Percentiles rank a stretch among this genome's conserved stretches.
phyloP scores from a whole-genome alignment of 2,888 invertebrate species.

The Cistogaster globosa region DNA sequence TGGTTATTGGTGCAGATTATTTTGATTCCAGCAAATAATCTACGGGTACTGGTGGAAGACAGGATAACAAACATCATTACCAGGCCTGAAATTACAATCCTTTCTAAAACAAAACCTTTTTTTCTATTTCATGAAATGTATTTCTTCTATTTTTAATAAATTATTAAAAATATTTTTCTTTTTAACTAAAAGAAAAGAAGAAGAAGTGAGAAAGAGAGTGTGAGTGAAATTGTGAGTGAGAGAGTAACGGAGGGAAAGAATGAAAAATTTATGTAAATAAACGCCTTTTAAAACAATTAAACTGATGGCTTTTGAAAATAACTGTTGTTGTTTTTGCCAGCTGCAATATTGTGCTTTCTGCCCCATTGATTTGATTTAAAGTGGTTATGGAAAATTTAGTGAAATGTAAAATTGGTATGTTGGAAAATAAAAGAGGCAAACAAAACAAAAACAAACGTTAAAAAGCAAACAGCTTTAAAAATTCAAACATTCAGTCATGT shows the following conservation, averaged over 20 bases:
- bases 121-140: background rate
- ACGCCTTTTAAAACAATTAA: constrained; percentile 8
- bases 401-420: constrained; percentile 40
- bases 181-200: too few species aligned
- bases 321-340: constrained; percentile 6
- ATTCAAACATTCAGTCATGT: constrained; percentile 47
- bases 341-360: constrained; percentile 34
- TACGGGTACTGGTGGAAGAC: background rate
- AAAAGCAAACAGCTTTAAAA: constrained; percentile 38
- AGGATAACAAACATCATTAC: too few species aligned
- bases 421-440: background rate
- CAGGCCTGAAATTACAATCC: background rate
- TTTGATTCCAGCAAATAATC: background rate
- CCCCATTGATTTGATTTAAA: constrained; percentile 52
- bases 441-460: background rate
- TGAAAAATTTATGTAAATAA: background rate
- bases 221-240: too few species aligned
- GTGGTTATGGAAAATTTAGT: constrained; percentile 52
- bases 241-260: background rate
- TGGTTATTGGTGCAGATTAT: constrained; percentile 6
- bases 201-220: too few species aligned
- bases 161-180: too few species aligned
- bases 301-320: background rate
- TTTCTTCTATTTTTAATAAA: background rate
- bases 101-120: background rate